These are phyloP conservation scores for Perithous albicinctus DNA, from an alignment of 2,888 invertebrate genomes.

Conservation along the genomic window DNA sequence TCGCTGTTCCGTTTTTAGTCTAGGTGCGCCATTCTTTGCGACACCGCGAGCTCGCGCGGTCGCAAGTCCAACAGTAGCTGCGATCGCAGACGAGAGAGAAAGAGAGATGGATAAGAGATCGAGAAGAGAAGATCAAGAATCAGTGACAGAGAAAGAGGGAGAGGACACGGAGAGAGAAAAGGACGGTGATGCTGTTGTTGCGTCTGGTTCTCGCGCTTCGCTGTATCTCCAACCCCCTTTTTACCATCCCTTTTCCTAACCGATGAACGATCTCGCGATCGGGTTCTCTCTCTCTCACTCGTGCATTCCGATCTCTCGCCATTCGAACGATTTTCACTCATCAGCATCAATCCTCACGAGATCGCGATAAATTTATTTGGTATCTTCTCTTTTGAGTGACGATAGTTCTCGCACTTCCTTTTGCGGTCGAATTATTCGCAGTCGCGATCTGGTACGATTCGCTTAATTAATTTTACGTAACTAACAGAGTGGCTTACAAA, in stretches of 20 bases:
- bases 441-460: neutral
- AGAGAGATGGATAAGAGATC: slow-evolving; percentile 12
- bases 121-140: slow-evolving; percentile 25
- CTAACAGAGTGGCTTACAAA: neutral
- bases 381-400: neutral
- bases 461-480: neutral
- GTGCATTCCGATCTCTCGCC: slow-evolving; percentile 50
- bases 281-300: neutral
- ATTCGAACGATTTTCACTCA: slow-evolving; percentile 51
- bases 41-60: slow-evolving; percentile 69
- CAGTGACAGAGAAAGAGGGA: slow-evolving; percentile 14
- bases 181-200: slow-evolving; percentile 31
- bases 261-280: neutral
- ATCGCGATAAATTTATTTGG: slow-evolving; percentile 31
- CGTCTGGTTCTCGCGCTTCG: slow-evolving; percentile 49
- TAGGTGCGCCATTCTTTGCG: slow-evolving; percentile 82
- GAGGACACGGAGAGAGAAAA: no score
- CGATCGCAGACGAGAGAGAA: slow-evolving; percentile 20
- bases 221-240: slow-evolving; percentile 33
- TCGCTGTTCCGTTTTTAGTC: slow-evolving; percentile 83
- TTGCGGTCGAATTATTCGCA: slow-evolving; percentile 15
- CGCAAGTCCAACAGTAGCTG: slow-evolving; percentile 3
- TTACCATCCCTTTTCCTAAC: slow-evolving; percentile 14
- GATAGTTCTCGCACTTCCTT: neutral
- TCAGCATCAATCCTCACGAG: slow-evolving; percentile 32